phyloP scores from a whole-genome alignment of 1,140 invertebrate genomes.

The Drosophila murphyi region DNA sequence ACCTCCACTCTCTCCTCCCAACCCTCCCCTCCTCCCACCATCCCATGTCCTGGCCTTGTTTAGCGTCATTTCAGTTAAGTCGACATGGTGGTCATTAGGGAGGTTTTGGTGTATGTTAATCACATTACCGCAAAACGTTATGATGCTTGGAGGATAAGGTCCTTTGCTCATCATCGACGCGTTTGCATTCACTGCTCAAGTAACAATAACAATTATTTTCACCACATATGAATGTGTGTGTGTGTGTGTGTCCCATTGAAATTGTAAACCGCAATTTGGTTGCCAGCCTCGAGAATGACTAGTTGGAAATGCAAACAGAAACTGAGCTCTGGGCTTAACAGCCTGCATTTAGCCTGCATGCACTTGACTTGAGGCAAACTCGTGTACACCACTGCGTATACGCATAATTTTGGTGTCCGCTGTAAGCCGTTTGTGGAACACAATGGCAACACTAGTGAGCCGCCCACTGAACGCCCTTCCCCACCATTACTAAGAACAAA shows the following conservation, averaged over 20 bases:
- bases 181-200: slow-evolving; percentile 53
- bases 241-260: slow-evolving; percentile 52
- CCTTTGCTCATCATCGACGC: slow-evolving; percentile 23
- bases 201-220: slow-evolving; percentile 81
- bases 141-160: slow-evolving; percentile 67
- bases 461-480: no score
- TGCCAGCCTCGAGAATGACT: slow-evolving; percentile 42
- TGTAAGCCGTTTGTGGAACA: slow-evolving; percentile 31
- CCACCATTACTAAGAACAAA: slow-evolving; percentile 15
- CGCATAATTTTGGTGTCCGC: slow-evolving; percentile 43
- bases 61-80: slow-evolving; percentile 34
- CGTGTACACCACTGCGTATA: slow-evolving; percentile 24
- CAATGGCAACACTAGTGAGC: slow-evolving; percentile 19
- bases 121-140: slow-evolving; percentile 80
- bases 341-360: background rate
- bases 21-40: no score
- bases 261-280: slow-evolving; percentile 77
- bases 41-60: background rate
- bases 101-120: slow-evolving; percentile 75
- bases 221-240: slow-evolving; percentile 31
- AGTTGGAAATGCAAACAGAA: slow-evolving; percentile 76
- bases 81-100: slow-evolving; percentile 72
- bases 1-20: no score
- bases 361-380: slow-evolving; percentile 3
- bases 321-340: slow-evolving; percentile 15